phyloP scores from a whole-genome alignment of 2,797 vertebrate genomes.

The Anguilla megastoma region DNA sequence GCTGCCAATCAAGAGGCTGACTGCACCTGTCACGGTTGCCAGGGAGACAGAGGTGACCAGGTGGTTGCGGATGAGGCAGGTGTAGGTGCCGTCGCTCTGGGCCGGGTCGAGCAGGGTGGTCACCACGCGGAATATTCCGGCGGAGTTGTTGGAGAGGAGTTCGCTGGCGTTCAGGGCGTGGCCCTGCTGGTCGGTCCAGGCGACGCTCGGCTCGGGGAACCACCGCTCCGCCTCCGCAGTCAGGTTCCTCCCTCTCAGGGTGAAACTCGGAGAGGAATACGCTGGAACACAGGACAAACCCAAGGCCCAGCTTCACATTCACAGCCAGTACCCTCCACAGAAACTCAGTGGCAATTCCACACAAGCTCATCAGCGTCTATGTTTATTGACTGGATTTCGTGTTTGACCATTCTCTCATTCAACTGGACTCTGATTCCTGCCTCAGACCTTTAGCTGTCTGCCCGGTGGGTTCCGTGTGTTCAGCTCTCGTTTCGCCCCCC shows the following conservation, averaged over 20 bases:
- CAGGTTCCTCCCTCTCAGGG: slow-evolving; percentile 48
- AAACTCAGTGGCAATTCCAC: no score
- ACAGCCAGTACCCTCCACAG: background rate
- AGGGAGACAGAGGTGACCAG: slow-evolving; percentile 70
- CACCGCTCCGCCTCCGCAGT: slow-evolving; percentile 68
- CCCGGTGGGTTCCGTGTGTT: no score
- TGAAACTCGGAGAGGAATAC: slow-evolving; percentile 69
- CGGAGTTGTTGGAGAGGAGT: slow-evolving; percentile 41
- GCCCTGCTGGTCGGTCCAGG: slow-evolving; percentile 59
- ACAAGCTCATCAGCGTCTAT: no score
- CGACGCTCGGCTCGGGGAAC: slow-evolving; percentile 72
- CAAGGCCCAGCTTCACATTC: background rate
- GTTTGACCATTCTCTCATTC: no score
- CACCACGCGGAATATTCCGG: slow-evolving; percentile 63
- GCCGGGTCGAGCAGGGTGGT: slow-evolving; percentile 60
- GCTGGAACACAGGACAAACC: slow-evolving; percentile 60
- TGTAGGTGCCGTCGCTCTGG: slow-evolving; percentile 64
- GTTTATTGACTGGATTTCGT: no score
- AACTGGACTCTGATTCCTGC: no score
- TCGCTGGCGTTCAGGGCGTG: slow-evolving; percentile 52
- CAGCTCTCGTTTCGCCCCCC: no score
- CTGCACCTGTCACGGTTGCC: slow-evolving; percentile 74
- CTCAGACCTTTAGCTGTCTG: no score
- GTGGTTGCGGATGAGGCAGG: slow-evolving; percentile 72
- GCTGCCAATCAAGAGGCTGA: background rate